Percentiles rank a stretch among this genome's conserved stretches.
Evolutionary conservation across 2,888 invertebrate species (phyloP).

Genomic region (Rapana venosa): DNA sequence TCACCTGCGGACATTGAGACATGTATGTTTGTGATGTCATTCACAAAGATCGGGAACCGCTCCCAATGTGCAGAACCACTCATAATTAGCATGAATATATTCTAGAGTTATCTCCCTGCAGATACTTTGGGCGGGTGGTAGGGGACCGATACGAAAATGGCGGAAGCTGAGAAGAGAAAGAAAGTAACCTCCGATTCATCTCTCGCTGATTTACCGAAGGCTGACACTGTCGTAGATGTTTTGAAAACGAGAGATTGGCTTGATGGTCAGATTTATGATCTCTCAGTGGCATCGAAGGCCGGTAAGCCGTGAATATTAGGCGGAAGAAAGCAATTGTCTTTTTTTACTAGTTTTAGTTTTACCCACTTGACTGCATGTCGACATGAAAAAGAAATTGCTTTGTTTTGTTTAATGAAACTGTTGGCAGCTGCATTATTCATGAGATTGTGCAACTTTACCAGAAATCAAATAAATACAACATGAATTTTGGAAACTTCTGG

Average conservation of each 20-base stretch:
- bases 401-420: no score
- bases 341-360: no score
- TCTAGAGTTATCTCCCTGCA: constrained; percentile 24
- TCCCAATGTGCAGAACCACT: not conserved
- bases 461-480: no score
- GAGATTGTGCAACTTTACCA: no score
- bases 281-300: constrained; percentile 11
- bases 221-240: constrained; percentile 21
- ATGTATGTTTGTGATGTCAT: not conserved
- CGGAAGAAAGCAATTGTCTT: not conserved
- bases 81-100: not conserved
- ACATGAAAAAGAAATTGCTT: no score
- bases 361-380: no score
- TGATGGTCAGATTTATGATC: constrained; percentile 21
- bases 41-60: not conserved
- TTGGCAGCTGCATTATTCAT: no score
- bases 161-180: not conserved
- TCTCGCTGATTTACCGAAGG: not conserved
- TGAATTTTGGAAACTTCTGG: no score
- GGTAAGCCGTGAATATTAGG: constrained; percentile 2
- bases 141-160: not conserved
- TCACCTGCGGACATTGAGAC: no score
- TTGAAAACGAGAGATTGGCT: constrained; percentile 30
- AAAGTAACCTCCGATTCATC: not conserved
- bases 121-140: not conserved